These are phyloP conservation scores for Siphonodentalium dalli DNA, from an alignment of 2,888 invertebrate genomes.

Conservation along the genomic window DNA sequence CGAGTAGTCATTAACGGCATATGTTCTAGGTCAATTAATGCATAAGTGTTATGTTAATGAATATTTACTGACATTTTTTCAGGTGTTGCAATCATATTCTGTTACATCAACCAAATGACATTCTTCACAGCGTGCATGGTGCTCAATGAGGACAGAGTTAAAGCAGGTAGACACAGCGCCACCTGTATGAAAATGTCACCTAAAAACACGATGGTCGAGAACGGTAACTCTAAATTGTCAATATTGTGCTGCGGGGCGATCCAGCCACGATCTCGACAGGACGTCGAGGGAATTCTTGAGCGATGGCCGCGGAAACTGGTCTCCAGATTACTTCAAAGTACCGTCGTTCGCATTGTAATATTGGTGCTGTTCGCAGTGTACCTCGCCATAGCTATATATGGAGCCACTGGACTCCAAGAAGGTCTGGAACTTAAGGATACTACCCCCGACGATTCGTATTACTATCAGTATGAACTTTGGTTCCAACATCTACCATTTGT, in stretches of 20 bases:
- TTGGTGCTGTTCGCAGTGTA: constrained; percentile 35
- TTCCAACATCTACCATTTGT: constrained; percentile 26
- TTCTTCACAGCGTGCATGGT: no score
- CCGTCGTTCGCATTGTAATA: constrained; percentile 31
- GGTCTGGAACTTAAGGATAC: constrained; percentile 39
- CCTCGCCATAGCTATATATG: constrained; percentile 38
- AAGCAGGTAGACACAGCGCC: no score
- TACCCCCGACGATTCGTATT: constrained; percentile 40
- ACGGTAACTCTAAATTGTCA: neutral
- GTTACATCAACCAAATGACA: no score
- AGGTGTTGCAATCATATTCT: no score
- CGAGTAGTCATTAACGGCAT: no score
- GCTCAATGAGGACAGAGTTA: no score
- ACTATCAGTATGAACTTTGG: constrained; percentile 27
- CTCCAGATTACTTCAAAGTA: constrained; percentile 28
- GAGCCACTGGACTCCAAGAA: constrained; percentile 36
- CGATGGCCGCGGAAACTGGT: constrained; percentile 32
- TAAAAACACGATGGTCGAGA: constrained; percentile 24
- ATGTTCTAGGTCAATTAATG: no score
- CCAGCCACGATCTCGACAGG: constrained; percentile 22
- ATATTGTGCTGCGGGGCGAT: constrained; percentile 56
- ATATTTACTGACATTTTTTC: no score
- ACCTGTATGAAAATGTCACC: constrained; percentile 20
- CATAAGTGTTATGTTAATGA: no score
- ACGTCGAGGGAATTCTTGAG: constrained; percentile 39